Base-by-base conservation (phyloP, 1,140 invertebrate genomes). In the Ceratina australensis region DNA sequence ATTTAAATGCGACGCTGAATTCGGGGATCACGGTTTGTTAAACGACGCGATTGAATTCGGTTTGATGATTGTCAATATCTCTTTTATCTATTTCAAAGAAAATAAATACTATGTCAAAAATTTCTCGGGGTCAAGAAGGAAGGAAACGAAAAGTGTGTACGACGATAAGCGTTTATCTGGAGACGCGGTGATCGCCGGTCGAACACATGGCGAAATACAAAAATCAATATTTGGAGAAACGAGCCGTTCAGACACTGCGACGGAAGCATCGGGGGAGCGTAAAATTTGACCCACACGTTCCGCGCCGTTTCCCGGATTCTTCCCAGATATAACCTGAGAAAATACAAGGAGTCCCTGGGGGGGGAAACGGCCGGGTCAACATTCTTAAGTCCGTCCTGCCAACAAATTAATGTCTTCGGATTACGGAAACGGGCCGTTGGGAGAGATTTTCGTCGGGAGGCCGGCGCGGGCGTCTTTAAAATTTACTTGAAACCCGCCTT, bases 401-500 rank as follows among this genome's bases (percentile, higher is more conserved):
- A 79, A 85, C 84, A 82, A 87, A 87, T 87, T 87, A 85, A 87
- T 87, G 86, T 82, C 73, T 76, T 72, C 73, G 86, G 85, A 87
- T 87, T 85, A 87, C 77, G 71, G 83, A 81, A 86, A 77, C 78
- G 78, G 78, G 59, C 83, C 83, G 22, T 69, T 85, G 81, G 83
- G 83, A 86, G 73, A 86, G 76, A 86, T 86, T 86, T 80, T 83
- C 83, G 72, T 72, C 83, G 56, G 72, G 79, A 64, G 61, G 18
- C 59, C 60, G 83, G 72, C 73, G 78, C 66, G 61, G 74, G 59
- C 68, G 78, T 77, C 83, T 83, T 83, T 69, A 75, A 84, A 83
- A 83, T 84, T 84, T 84, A 84, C 81, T 83, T 79, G 67, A 83
- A 83, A 69, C 77, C 67, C 49, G 71, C 61, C 24, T 15, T 24